Percentiles rank a stretch among this genome's conserved stretches.
Conservation (phyloP, 2,888 invertebrate genomes). For the Morpho helenor region DNA sequence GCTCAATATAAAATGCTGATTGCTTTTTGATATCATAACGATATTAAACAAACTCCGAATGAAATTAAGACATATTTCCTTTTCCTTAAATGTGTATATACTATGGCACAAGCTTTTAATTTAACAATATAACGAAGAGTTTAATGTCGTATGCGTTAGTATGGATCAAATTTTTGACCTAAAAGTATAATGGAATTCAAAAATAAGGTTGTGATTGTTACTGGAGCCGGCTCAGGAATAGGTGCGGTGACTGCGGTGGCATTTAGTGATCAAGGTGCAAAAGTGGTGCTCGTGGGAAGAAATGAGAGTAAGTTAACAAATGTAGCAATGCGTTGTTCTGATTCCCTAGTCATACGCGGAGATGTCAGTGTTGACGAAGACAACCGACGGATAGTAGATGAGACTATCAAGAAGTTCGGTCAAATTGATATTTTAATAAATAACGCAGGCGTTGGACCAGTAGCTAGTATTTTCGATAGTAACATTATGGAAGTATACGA, state of each 20-base stretch:
- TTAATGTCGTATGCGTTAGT: no score
- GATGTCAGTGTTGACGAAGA: constrained; percentile 41
- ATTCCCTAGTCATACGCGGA: constrained; percentile 35
- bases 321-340: constrained; percentile 30
- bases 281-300: constrained; percentile 39
- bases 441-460: constrained; percentile 38
- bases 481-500: constrained; percentile 37
- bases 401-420: constrained; percentile 38
- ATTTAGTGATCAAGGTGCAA: constrained; percentile 38
- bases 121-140: no score
- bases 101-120: no score
- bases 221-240: constrained; percentile 42
- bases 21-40: no score
- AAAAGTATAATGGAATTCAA: constrained; percentile 27
- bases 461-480: constrained; percentile 25
- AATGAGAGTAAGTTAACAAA: constrained; percentile 34
- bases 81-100: no score
- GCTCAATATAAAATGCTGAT: no score
- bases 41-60: no score
- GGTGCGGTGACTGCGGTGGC: constrained; percentile 36
- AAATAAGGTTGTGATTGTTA: constrained; percentile 39
- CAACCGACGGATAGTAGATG: constrained; percentile 29
- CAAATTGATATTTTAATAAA: constrained; percentile 45
- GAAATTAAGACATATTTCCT: no score
- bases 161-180: no score